A percentile compares a stretch with the other conserved stretches of the same genome.
phyloP scores from a whole-genome alignment of 2,113 vertebrate genomes.

The Dipodomys spectabilis region DNA sequence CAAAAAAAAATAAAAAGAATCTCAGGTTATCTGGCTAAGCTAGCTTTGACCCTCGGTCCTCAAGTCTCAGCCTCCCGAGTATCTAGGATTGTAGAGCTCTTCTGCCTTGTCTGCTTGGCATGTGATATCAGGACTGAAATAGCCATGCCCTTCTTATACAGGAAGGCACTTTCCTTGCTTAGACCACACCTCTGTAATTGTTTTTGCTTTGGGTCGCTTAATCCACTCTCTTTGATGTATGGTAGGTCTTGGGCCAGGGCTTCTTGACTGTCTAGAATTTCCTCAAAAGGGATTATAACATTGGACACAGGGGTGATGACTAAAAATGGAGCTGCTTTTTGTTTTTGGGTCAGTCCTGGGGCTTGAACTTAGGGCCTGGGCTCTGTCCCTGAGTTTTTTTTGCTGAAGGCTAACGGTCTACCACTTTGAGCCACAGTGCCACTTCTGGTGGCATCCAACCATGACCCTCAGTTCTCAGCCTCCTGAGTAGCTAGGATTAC shows the following conservation, averaged over 20 bases:
- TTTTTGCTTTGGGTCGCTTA: constrained; percentile 32
- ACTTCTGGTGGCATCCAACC: too few species aligned
- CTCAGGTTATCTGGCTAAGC: too few species aligned
- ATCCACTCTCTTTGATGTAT: constrained; percentile 11
- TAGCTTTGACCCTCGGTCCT: too few species aligned
- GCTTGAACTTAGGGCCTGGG: too few species aligned
- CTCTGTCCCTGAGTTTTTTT: too few species aligned
- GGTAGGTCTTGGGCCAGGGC: constrained; percentile 11
- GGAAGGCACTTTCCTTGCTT: constrained; percentile 18
- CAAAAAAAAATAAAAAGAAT: too few species aligned
- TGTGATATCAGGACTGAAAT: not conserved
- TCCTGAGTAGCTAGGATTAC: too few species aligned
- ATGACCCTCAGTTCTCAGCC: too few species aligned
- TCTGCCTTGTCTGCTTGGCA: constrained; percentile 1
- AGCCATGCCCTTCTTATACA: not conserved
- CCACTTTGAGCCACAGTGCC: too few species aligned
- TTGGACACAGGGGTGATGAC: constrained; percentile 19
- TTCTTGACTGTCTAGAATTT: constrained; percentile 24
- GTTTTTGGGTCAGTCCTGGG: not conserved
- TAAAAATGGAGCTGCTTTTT: not conserved
- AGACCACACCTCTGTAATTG: not conserved
- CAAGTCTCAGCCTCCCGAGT: too few species aligned
- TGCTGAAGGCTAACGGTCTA: too few species aligned
- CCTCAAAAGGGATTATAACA: not conserved
- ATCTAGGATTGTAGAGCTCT: not conserved